Evolutionary conservation across 2,113 vertebrate species (phyloP), one percentile per base, ranked within the genome.

Genomic region (Takifugu bimaculatus): DNA sequence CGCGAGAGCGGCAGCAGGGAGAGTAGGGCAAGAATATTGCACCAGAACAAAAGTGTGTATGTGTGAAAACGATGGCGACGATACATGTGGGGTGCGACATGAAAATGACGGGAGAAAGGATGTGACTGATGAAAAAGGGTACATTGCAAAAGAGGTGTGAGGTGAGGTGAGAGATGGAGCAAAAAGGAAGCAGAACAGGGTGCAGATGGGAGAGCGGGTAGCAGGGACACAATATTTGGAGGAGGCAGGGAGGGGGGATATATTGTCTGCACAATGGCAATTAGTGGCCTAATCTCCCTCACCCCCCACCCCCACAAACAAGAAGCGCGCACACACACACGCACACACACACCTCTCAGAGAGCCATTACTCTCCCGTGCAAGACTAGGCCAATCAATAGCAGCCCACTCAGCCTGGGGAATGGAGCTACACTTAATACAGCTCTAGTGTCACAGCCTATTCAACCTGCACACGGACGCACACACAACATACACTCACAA

Each of bases 331-430:
- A 48, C 45, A 15, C 45, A 48, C 45, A 48, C 45, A 48, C 45
- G 15, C 50, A 15, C 51, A 14, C 51, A 15, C 27, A 27, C 51
- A 53, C 51, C 26, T 78, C 85, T 85, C 72, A 13, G 88, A 90
- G 87, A 93, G 91, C 91, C 86, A 89, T 91, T 88, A 88, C 91
- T 91, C 88, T 90, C 87, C 81, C 84, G 68, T 84, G 73, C 58
- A 84, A 91, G 89, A 88, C 90, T 79, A 87, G 87, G 80, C 83
- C 88, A 91, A 94, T 97, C 93, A 90, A 96, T 95, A 92, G 80
- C 77, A 84, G 82, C 87, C 89, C 85, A 85, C 89, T 87, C 88
- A 91, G 91, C 80, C 83, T 66, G 72, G 80, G 79, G 89, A 91
- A 85, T 77, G 76, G 78, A 87, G 84, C 69, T 79, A 91, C 93